Conservation (phyloP, 2,888 invertebrate genomes). For the Pristionchus fissidentatus region DNA sequence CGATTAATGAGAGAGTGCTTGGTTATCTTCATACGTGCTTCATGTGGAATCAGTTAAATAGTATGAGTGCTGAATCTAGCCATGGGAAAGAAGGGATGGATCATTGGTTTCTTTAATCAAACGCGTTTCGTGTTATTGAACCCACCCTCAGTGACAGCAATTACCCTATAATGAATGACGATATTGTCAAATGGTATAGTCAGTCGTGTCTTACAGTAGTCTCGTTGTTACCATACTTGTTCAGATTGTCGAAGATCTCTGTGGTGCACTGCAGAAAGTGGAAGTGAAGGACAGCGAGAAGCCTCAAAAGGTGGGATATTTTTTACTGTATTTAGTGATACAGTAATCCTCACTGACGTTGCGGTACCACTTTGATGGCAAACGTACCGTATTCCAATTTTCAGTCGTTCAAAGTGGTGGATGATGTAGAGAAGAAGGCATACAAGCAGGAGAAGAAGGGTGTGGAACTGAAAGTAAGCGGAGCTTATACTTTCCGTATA, state of each 20-base stretch:
- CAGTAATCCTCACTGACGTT: not conserved
- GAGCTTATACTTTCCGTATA: too few species aligned
- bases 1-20: too few species aligned
- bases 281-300: conserved; percentile 1
- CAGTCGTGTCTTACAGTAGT: not conserved
- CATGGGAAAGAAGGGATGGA: too few species aligned
- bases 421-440: conserved; percentile 17
- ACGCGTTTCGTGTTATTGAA: too few species aligned
- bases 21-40: too few species aligned
- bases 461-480: not conserved
- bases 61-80: too few species aligned
- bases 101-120: too few species aligned
- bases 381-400: not conserved
- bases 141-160: too few species aligned
- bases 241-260: conserved; percentile 1
- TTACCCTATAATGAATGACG: too few species aligned
- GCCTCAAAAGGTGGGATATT: not conserved
- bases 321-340: not conserved
- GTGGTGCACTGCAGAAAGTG: conserved; percentile 10
- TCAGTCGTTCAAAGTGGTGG: conserved; percentile 11
- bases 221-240: not conserved
- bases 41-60: too few species aligned
- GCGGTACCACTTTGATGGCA: not conserved
- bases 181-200: too few species aligned
- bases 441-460: not conserved